These are phyloP conservation scores for Ailuropoda melanoleuca DNA, from an alignment of 2,113 vertebrate genomes.

Conservation along the genomic window DNA sequence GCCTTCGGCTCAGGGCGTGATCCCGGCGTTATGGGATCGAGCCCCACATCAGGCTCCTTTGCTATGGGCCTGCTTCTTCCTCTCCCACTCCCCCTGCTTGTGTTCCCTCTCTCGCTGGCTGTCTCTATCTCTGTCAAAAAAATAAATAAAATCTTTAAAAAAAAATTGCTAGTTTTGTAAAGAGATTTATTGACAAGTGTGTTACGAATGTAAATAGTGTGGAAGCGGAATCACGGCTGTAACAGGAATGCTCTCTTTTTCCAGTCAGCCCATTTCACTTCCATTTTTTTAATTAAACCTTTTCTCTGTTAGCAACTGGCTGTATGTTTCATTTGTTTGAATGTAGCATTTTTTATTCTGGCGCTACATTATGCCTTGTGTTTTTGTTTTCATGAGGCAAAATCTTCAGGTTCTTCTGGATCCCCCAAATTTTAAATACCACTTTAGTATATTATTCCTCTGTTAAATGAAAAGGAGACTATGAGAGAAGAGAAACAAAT, in stretches of 20 bases:
- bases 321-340: not conserved
- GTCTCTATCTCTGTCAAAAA: too few relatives aligned
- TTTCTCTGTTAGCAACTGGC: not conserved
- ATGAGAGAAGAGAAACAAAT: not conserved
- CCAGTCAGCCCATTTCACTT: not conserved
- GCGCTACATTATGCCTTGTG: not conserved
- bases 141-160: too few relatives aligned
- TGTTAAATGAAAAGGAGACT: not conserved
- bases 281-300: not conserved
- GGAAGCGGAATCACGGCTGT: not conserved
- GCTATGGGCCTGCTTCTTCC: too few relatives aligned
- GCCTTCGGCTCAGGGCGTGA: too few relatives aligned
- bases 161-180: not conserved
- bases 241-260: not conserved
- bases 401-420: not conserved
- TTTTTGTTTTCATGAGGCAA: constrained; percentile 23
- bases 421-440: not conserved
- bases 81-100: too few relatives aligned
- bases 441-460: not conserved
- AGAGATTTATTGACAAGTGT: not conserved
- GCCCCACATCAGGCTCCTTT: too few relatives aligned
- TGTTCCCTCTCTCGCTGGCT: too few relatives aligned
- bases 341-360: constrained; percentile 16
- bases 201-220: not conserved
- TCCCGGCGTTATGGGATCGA: too few relatives aligned